These are phyloP conservation scores for Caranx melampygus DNA, from an alignment of 2,113 vertebrate species.

Conservation along the genomic window DNA sequence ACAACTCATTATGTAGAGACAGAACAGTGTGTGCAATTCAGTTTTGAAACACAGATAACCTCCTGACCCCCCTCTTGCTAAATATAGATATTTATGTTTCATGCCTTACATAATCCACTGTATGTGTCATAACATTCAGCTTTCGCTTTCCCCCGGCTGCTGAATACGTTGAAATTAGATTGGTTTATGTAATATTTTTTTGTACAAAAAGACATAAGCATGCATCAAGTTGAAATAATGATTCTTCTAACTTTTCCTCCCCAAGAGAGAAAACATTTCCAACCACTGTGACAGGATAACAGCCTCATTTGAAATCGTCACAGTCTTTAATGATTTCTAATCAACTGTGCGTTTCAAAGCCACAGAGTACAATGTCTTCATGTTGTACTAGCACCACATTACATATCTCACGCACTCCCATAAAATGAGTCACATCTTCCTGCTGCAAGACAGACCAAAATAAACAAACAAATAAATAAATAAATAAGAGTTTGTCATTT, in stretches of 20 bases:
- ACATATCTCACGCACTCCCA: conserved; percentile 16
- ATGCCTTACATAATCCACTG: conserved; percentile 50
- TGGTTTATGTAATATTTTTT: conserved; percentile 50
- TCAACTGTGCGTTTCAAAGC: conserved; percentile 17
- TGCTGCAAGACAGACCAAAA: conserved; percentile 1
- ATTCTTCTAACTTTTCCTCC: conserved; percentile 7
- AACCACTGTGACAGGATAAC: conserved; percentile 13
- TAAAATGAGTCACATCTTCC: conserved; percentile 18
- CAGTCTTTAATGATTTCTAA: conserved; percentile 16
- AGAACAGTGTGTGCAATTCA: conserved; percentile 6
- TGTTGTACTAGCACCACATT: background rate
- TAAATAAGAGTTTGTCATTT: background rate
- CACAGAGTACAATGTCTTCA: background rate
- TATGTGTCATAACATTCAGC: conserved; percentile 53
- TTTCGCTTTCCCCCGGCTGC: conserved; percentile 20
- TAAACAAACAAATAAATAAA: background rate
- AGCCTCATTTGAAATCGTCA: background rate
- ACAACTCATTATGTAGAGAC: conserved; percentile 33
- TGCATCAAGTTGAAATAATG: conserved; percentile 10
- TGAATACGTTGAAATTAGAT: conserved; percentile 41
- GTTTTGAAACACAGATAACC: conserved; percentile 10
- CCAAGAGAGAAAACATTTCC: conserved; percentile 7
- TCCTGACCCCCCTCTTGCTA: background rate
- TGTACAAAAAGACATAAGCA: conserved; percentile 34
- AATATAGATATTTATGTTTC: conserved; percentile 56